Evolutionary conservation across 2,888 invertebrate species (phyloP), one percentile per base, ranked within the genome.

Genomic region (Griposia aprilina): DNA sequence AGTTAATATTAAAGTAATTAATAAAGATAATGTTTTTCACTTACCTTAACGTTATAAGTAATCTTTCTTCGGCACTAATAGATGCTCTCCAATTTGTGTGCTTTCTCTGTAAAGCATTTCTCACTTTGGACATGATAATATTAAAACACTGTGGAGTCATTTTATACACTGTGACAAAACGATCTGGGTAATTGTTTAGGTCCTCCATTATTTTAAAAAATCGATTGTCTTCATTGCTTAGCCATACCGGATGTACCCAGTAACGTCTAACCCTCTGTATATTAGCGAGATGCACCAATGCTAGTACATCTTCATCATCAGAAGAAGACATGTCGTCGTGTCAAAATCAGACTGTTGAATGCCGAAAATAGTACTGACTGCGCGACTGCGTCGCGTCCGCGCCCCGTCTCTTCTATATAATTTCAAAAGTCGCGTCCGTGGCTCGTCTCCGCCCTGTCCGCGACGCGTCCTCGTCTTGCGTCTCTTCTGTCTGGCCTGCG

Each of bases 261-360:
- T 72, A 72, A 72, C 60, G 71, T 72, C 71, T 72, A 62, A 72
- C 71, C 48, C 71, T 62, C 48, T 72, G 70, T 4, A 70, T 5
- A 59, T 59, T 45, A 70, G 57, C 45, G 45, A 70, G 70, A 59
- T 70, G 0, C 0, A 59, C 45, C 45, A 59, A 15, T 59, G 59
- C 70, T 1, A 59, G 7, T 26, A 67, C 26, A 48, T 71, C 66
- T 62, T 59, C 57, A 20, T 70, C 57, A 26, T 59, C 70, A 23
- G 57, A 70, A 70, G 70, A 59, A 70, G 45, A 45, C 70, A 45
- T 41, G 41, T 45, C 10, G n/a, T 5, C 67, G 67, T 52, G 30
- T 36, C 30, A 36, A 36, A 36, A 36, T 36, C 30, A 2, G 30
- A 36, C 3, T 36, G 30, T 36, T 36, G 30, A 36, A 36, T 36